A percentile compares a stretch with the other conserved stretches of the same genome.
phyloP scores from a whole-genome alignment of 92 coral and sea anemone species.

The Actinernus sp. region DNA sequence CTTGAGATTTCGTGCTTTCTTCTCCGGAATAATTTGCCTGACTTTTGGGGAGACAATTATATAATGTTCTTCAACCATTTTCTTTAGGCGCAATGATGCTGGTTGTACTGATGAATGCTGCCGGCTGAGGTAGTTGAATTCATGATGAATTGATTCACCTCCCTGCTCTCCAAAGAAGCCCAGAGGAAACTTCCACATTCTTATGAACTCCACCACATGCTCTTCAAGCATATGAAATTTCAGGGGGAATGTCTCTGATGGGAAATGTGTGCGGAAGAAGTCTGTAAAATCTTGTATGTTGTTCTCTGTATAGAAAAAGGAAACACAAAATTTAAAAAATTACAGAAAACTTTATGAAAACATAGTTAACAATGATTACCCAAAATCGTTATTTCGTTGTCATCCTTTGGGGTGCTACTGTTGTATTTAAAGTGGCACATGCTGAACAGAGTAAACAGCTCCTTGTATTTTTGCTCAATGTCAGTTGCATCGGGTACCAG shows the following conservation, averaged over 20 bases:
- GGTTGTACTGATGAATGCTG: neutral
- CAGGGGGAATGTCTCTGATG: neutral
- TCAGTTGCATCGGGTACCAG: no score
- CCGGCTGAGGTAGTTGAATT: neutral
- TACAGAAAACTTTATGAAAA: no score
- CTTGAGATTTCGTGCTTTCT: neutral
- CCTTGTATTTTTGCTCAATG: neutral
- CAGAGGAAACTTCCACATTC: constrained; percentile 1
- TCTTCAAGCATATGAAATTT: constrained; percentile 1
- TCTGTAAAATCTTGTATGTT: neutral
- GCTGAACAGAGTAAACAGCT: neutral
- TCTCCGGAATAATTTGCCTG: neutral
- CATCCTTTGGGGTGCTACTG: neutral
- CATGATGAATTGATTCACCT: constrained; percentile 7
- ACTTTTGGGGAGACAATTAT: neutral
- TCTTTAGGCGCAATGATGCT: neutral
- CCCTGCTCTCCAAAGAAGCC: constrained; percentile 5
- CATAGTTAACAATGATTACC: neutral
- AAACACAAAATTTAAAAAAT: no score
- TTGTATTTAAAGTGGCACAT: neutral
- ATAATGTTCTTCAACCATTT: neutral
- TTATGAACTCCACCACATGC: constrained; percentile 4
- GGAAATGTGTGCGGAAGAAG: neutral
- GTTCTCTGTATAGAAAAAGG: no score
- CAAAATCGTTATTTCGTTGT: neutral